Conservation (phyloP, 2,797 vertebrate species). For the Simalia tracyae region DNA sequence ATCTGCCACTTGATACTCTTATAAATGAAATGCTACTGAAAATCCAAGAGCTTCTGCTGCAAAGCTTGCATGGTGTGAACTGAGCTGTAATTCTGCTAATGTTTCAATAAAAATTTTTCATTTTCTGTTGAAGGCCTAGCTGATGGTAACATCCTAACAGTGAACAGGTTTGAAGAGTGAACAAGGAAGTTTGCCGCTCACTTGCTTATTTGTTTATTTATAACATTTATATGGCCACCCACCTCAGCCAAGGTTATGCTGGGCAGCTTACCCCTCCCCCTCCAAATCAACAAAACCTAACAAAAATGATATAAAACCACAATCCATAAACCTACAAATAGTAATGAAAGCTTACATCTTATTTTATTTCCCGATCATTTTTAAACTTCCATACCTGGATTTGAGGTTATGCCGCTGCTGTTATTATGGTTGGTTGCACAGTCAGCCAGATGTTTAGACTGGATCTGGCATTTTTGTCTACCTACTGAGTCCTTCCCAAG, state of each 20-base stretch:
- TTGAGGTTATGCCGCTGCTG: neutral
- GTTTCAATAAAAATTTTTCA: neutral
- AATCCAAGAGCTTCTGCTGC: neutral
- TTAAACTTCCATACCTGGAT: neutral
- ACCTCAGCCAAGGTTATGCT: neutral
- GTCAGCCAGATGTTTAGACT: neutral
- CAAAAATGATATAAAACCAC: neutral
- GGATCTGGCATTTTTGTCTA: no score
- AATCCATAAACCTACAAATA: neutral
- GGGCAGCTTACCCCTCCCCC: neutral
- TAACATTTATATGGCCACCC: neutral
- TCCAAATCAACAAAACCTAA: neutral
- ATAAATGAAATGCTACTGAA: neutral
- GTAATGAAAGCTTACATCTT: neutral
- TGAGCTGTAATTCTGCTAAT: neutral
- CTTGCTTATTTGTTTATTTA: neutral
- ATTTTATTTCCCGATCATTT: neutral
- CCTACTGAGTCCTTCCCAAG: no score
- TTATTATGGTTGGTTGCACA: neutral
- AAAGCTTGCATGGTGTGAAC: neutral
- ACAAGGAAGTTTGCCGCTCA: neutral
- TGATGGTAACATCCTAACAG: neutral
- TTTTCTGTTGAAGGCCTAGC: neutral
- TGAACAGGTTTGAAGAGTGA: neutral
- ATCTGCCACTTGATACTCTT: neutral